These are phyloP conservation scores for Noctua janthe DNA, from an alignment of 2,888 invertebrate genomes.

Conservation along the genomic window DNA sequence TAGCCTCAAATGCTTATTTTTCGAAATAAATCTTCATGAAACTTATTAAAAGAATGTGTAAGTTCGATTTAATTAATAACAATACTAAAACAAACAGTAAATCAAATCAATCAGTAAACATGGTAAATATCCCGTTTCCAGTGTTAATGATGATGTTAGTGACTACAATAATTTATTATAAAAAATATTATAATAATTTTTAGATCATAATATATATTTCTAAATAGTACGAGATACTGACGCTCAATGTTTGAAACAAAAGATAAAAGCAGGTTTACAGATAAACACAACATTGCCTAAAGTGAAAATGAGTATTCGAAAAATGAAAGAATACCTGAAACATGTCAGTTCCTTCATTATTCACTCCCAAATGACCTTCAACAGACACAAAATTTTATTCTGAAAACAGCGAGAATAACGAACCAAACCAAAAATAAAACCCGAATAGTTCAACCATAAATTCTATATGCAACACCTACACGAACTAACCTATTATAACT, in stretches of 20 bases:
- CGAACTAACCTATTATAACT: background rate
- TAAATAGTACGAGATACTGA: background rate
- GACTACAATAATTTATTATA: too few species aligned
- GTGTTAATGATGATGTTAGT: too few species aligned
- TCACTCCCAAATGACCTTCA: slow-evolving; percentile 5
- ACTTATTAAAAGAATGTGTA: background rate
- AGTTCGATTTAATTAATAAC: background rate
- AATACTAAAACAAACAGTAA: too few species aligned
- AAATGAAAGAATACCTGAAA: slow-evolving; percentile 13
- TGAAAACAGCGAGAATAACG: background rate
- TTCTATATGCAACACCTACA: background rate
- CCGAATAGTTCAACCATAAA: slow-evolving; percentile 17
- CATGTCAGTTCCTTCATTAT: slow-evolving; percentile 22
- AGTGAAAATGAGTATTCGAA: background rate
- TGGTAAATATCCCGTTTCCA: too few species aligned
- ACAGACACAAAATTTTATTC: slow-evolving; percentile 4
- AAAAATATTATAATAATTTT: too few species aligned
- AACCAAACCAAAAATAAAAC: background rate
- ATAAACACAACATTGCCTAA: background rate
- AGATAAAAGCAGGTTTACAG: background rate
- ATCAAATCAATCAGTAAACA: too few species aligned
- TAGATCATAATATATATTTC: background rate
- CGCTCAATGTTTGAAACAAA: background rate
- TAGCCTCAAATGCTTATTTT: background rate
- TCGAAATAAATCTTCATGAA: background rate